phyloP scores from a whole-genome alignment of 2,797 vertebrate species.

The Cirrhinus mrigala region DNA sequence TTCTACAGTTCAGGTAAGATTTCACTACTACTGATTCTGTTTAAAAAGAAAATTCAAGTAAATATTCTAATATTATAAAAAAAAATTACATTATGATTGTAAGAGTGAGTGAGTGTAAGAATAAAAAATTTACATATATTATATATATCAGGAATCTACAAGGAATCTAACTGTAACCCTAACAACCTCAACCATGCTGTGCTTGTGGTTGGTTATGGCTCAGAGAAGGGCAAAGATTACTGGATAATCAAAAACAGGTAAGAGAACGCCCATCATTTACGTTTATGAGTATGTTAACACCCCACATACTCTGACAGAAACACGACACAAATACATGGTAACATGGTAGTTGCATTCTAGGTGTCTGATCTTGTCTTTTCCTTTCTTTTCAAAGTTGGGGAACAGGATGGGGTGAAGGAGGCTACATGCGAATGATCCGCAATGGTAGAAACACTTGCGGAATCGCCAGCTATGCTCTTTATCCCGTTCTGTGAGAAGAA shows the following conservation, averaged over 20 bases:
- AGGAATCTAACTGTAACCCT: slow-evolving; percentile 75
- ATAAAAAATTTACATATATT: background rate
- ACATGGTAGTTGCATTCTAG: background rate
- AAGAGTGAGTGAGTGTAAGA: too few relatives aligned
- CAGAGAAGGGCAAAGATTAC: slow-evolving; percentile 77
- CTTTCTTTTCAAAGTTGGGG: slow-evolving; percentile 75
- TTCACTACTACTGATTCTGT: background rate
- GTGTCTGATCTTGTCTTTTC: background rate
- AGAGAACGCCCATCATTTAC: background rate
- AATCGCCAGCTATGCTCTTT: slow-evolving; percentile 81
- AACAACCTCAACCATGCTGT: slow-evolving; percentile 80
- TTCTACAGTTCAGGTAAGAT: slow-evolving; percentile 82
- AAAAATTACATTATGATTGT: too few relatives aligned
- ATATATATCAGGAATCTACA: slow-evolving; percentile 78
- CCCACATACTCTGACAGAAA: background rate
- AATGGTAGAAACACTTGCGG: slow-evolving; percentile 79
- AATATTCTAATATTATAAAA: background rate
- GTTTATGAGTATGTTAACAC: background rate
- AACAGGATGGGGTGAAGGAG: slow-evolving; percentile 80
- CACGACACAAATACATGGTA: background rate
- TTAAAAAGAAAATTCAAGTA: background rate
- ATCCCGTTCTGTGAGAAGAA: slow-evolving; percentile 74
- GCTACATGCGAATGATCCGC: slow-evolving; percentile 79
- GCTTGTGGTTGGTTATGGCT: slow-evolving; percentile 80
- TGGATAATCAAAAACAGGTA: slow-evolving; percentile 84